These are phyloP conservation scores for Chionodraco myersi DNA, from an alignment of 2,113 vertebrate species.

Conservation along the genomic window DNA sequence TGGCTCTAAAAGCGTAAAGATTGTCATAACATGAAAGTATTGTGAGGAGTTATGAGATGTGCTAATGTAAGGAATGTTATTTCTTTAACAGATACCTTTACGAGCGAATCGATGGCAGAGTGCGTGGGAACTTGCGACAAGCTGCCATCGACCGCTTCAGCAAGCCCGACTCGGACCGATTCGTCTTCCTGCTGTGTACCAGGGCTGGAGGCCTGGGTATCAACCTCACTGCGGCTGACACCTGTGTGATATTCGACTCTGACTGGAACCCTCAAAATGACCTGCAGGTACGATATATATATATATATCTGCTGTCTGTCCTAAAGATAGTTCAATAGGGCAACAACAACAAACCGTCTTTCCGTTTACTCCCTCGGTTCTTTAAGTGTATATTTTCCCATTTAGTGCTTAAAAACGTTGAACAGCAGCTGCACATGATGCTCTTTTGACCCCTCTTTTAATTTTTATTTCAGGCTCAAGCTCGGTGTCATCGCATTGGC, in stretches of 20 bases:
- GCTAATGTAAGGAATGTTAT: neutral
- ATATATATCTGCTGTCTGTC: neutral
- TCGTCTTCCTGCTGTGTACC: slow-evolving; percentile 94
- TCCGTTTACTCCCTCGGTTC: neutral
- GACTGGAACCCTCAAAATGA: slow-evolving; percentile 98
- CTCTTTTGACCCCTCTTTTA: neutral
- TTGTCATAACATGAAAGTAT: neutral
- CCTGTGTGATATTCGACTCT: slow-evolving; percentile 96
- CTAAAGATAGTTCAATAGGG: neutral
- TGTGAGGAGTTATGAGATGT: neutral
- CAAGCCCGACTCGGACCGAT: slow-evolving; percentile 92
- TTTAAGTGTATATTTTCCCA: neutral
- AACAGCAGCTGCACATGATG: neutral
- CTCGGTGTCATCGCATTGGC: slow-evolving; percentile 94
- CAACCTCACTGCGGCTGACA: slow-evolving; percentile 95
- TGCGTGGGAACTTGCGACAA: slow-evolving; percentile 92
- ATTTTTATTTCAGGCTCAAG: slow-evolving; percentile 86
- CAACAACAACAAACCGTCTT: neutral
- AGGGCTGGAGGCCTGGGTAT: slow-evolving; percentile 94
- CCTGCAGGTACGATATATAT: slow-evolving; percentile 85
- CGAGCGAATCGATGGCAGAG: slow-evolving; percentile 93
- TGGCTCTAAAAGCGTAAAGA: neutral
- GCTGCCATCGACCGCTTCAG: slow-evolving; percentile 96
- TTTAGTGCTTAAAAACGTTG: neutral
- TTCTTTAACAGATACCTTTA: slow-evolving; percentile 89